A percentile compares a stretch with the other conserved stretches of the same genome.
These are phyloP conservation scores for Coluber constrictor DNA, from an alignment of 2,797 vertebrate species.

Conservation along the genomic window DNA sequence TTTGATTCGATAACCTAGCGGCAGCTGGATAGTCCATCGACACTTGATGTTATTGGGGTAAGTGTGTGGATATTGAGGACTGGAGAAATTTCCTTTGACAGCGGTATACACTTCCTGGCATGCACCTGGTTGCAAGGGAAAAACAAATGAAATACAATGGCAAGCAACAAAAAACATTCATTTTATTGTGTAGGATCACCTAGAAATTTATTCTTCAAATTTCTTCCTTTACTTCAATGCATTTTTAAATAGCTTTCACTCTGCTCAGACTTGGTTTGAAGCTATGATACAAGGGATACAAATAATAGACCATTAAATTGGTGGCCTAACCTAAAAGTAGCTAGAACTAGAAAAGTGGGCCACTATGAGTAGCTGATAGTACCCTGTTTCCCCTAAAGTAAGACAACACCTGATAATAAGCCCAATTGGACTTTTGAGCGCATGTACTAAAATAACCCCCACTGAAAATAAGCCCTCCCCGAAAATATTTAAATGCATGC, in stretches of 20 bases:
- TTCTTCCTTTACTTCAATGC: background rate
- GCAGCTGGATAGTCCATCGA: slow-evolving; percentile 88
- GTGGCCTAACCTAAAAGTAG: background rate
- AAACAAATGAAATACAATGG: background rate
- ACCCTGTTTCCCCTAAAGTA: too few species aligned
- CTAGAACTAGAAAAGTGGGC: background rate
- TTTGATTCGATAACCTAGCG: slow-evolving; percentile 83
- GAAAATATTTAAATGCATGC: too few species aligned
- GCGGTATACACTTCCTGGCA: slow-evolving; percentile 87
- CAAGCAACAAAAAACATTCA: background rate
- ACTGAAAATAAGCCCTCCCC: too few species aligned
- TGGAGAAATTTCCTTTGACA: slow-evolving; percentile 88
- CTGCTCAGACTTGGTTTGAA: background rate
- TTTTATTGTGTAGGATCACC: background rate
- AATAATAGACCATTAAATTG: background rate
- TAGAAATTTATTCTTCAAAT: background rate
- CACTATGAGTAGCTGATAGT: background rate
- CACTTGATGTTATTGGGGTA: slow-evolving; percentile 98
- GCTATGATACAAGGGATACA: background rate
- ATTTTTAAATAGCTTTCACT: background rate
- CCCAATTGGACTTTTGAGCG: too few species aligned
- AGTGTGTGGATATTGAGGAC: slow-evolving; percentile 86
- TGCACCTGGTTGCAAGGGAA: slow-evolving; percentile 74
- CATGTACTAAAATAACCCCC: too few species aligned
- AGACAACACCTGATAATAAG: too few species aligned